These are phyloP conservation scores for Philereme transversata DNA, from an alignment of 2,888 invertebrate genomes.

Conservation along the genomic window DNA sequence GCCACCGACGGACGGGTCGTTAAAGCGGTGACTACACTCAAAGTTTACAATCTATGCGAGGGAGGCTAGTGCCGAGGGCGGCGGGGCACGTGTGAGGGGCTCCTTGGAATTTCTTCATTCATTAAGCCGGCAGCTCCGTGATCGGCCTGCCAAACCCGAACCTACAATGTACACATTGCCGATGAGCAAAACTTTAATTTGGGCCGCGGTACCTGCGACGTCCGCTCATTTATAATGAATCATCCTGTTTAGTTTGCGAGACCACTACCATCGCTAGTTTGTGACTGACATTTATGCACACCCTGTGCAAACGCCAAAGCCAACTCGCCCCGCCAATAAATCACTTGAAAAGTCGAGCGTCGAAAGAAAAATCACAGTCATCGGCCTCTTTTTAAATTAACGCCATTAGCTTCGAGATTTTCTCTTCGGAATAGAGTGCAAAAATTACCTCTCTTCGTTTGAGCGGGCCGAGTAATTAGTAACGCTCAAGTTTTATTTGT, in stretches of 20 bases:
- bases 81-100: constrained; percentile 64
- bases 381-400: constrained; percentile 82
- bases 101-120: constrained; percentile 77
- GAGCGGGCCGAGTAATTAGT: constrained; percentile 81
- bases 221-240: constrained; percentile 71
- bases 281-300: constrained; percentile 70
- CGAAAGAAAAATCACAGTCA: constrained; percentile 80
- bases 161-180: constrained; percentile 65
- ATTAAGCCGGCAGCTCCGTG: constrained; percentile 75
- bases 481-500: constrained; percentile 84
- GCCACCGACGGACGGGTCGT: constrained; percentile 33
- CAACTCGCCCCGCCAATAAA: constrained; percentile 60
- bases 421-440: constrained; percentile 79
- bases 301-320: constrained; percentile 47
- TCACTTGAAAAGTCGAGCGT: constrained; percentile 67
- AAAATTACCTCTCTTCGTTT: constrained; percentile 80
- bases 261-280: constrained; percentile 48
- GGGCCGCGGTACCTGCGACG: constrained; percentile 67
- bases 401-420: constrained; percentile 82
- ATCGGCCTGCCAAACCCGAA: constrained; percentile 68
- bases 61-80: constrained; percentile 51
- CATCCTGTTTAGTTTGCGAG: constrained; percentile 67
- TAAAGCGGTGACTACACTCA: constrained; percentile 45
- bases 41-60: constrained; percentile 67
- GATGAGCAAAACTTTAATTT: constrained; percentile 79